phyloP scores from a whole-genome alignment of 2,113 vertebrate genomes.

The Cryptotis parvus region DNA sequence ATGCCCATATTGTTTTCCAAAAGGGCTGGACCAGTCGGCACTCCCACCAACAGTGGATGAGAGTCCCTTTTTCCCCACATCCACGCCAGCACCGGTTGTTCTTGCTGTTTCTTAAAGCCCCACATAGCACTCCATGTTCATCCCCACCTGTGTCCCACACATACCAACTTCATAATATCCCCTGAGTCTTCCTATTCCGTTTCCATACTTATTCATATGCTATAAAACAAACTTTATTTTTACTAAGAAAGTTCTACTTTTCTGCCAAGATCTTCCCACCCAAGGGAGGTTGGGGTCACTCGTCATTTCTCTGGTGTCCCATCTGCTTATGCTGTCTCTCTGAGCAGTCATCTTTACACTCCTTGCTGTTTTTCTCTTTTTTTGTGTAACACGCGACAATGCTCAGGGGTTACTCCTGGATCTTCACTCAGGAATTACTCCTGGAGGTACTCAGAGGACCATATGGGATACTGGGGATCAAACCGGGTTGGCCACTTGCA shows the following conservation, averaged over 20 bases:
- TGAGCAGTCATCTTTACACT: rapidly evolving
- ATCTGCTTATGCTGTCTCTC: not conserved
- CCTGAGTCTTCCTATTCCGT: not conserved
- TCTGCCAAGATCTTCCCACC: not conserved
- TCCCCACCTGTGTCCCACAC: not conserved
- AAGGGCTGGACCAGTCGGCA: no score
- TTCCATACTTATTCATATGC: not conserved
- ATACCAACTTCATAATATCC: not conserved
- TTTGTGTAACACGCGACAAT: no score
- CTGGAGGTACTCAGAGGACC: no score
- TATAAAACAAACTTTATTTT: not conserved
- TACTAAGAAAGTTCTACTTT: not conserved
- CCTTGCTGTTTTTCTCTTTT: not conserved
- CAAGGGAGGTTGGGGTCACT: not conserved
- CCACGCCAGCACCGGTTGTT: no score
- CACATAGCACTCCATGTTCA: not conserved
- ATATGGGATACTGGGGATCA: no score
- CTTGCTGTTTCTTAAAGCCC: no score
- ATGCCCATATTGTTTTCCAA: no score
- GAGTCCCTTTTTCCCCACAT: no score
- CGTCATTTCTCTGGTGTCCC: not conserved
- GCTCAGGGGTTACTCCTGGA: no score
- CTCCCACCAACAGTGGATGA: no score
- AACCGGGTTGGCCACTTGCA: no score
- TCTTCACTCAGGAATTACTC: no score